phyloP scores from a whole-genome alignment of 2,888 invertebrate species.

The Polymixis lichenea region DNA sequence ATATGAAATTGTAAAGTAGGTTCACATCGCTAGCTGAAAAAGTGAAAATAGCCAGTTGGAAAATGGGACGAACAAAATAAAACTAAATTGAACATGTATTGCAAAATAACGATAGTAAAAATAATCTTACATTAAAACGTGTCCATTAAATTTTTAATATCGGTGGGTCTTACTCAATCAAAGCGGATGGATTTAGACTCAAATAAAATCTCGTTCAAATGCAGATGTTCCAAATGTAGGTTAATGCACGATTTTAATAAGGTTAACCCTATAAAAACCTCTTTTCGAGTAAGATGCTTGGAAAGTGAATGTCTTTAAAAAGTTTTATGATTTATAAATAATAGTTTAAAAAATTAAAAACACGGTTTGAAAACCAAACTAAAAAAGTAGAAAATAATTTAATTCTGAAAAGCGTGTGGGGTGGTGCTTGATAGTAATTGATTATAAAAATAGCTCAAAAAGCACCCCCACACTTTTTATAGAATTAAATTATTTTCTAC shows the following conservation, averaged over 20 bases:
- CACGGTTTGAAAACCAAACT: no score
- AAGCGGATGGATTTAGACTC: constrained; percentile 48
- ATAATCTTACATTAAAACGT: constrained; percentile 5
- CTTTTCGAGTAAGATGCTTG: not conserved
- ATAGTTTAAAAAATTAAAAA: no score
- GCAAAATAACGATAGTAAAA: constrained; percentile 32
- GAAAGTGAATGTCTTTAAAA: not conserved
- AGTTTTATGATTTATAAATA: constrained; percentile 2
- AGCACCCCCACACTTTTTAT: no score
- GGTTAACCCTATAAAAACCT: constrained; percentile 24
- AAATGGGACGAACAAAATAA: not conserved
- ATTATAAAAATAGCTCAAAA: no score
- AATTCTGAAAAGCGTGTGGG: no score
- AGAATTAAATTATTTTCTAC: no score
- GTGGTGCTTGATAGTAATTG: no score
- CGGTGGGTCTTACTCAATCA: constrained; percentile 47
- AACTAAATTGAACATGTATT: not conserved
- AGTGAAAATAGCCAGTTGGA: no score
- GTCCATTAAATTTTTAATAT: constrained; percentile 40
- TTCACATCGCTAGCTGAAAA: no score
- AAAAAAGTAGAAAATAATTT: no score
- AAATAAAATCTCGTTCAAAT: constrained; percentile 50
- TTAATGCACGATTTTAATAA: constrained; percentile 50
- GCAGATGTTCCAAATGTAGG: constrained; percentile 52
- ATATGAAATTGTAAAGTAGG: no score